These are phyloP conservation scores for Leptogaster cylindrica DNA, from an alignment of 2,888 invertebrate genomes.

Conservation along the genomic window DNA sequence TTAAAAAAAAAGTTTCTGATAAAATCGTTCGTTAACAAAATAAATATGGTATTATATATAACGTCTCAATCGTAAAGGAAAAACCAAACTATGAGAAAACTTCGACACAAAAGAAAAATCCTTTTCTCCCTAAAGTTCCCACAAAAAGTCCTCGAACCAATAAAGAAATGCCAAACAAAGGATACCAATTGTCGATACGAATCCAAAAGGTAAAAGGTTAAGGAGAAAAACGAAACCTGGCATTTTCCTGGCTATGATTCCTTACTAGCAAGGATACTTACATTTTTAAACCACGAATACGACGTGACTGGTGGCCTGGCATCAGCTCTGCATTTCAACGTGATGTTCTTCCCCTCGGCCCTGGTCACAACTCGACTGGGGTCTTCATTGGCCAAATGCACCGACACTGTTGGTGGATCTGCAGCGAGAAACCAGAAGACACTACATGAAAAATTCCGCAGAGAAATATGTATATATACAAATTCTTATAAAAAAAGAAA, in stretches of 20 bases:
- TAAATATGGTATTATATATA: no score
- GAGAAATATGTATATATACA: no score
- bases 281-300: slow-evolving; percentile 82
- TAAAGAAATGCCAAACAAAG: no score
- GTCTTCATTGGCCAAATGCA: slow-evolving; percentile 71
- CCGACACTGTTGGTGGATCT: slow-evolving; percentile 81
- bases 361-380: slow-evolving; percentile 66
- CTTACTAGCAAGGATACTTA: slow-evolving; percentile 63
- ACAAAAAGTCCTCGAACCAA: no score
- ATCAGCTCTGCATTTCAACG: slow-evolving; percentile 77
- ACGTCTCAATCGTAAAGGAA: no score
- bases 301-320: slow-evolving; percentile 77
- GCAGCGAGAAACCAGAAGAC: neutral
- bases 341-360: slow-evolving; percentile 78
- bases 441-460: slow-evolving; percentile 48
- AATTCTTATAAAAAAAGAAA: neutral
- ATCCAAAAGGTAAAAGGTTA: neutral
- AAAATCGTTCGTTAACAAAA: no score
- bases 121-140: no score
- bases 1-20: no score
- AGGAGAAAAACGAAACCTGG: slow-evolving; percentile 12
- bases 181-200: no score
- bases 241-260: neutral
- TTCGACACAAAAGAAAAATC: no score
- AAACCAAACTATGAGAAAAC: no score